These are phyloP conservation scores for Platyrinchus mystaceus DNA, from an alignment of 2,797 vertebrate species.

Conservation along the genomic window DNA sequence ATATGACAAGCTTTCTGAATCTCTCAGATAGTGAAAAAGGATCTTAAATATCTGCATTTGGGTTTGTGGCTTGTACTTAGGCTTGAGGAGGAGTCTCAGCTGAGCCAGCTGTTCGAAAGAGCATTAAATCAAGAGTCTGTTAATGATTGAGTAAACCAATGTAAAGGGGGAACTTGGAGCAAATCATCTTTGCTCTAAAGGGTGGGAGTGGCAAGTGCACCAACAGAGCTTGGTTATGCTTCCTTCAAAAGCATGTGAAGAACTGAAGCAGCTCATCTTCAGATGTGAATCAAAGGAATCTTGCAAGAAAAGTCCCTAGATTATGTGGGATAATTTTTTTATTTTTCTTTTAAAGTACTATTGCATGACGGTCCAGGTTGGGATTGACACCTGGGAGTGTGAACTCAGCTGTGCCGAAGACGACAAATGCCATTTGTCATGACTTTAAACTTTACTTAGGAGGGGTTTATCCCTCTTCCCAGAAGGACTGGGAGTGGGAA, in stretches of 20 bases:
- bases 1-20: background rate
- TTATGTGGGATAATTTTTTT: background rate
- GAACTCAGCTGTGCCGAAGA: fast-evolving
- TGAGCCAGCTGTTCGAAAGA: background rate
- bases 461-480: background rate
- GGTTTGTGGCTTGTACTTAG: background rate
- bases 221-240: background rate
- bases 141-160: background rate
- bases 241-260: background rate
- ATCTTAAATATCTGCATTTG: background rate
- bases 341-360: background rate
- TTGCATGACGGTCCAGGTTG: background rate
- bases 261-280: background rate
- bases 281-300: background rate
- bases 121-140: background rate
- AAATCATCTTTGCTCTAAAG: background rate
- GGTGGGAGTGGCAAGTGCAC: background rate
- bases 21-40: background rate
- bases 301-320: background rate
- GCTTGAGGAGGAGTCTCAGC: background rate
- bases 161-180: background rate
- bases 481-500: background rate
- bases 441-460: background rate
- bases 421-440: background rate
- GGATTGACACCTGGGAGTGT: background rate